Percentiles rank a stretch among this genome's conserved stretches.
These are phyloP conservation scores for Eira barbara DNA, from an alignment of 2,113 vertebrate species.

Conservation along the genomic window DNA sequence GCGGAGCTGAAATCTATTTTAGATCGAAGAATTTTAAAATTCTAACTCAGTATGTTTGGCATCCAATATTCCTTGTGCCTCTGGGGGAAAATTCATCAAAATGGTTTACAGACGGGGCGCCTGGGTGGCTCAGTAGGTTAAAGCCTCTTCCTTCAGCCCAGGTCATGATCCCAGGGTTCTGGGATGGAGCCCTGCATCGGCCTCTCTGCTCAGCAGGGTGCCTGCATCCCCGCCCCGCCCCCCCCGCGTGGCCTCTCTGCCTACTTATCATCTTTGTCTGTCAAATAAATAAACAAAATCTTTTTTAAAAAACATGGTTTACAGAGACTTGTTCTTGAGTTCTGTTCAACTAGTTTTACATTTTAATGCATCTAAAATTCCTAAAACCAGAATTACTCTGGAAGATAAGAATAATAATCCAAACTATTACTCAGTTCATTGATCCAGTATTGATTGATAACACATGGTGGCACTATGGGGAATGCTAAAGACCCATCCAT, in stretches of 20 bases:
- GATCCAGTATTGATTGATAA: background rate
- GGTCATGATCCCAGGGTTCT: no score
- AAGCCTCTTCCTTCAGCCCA: no score
- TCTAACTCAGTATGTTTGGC: background rate
- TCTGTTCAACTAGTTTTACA: background rate
- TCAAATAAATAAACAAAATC: no score
- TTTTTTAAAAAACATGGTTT: no score
- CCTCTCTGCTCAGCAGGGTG: no score
- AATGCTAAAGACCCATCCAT: background rate
- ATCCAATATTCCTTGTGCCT: background rate
- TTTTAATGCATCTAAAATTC: slow-evolving; percentile 10
- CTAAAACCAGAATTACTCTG: background rate
- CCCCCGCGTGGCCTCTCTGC: no score
- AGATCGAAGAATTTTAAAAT: background rate
- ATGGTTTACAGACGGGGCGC: background rate
- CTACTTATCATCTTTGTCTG: no score
- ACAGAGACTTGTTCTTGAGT: background rate
- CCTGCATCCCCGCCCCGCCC: no score
- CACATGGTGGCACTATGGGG: no score
- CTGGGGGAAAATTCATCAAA: background rate
- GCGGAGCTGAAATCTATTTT: background rate
- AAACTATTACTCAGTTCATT: background rate
- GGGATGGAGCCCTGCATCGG: no score
- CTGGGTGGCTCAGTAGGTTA: no score
- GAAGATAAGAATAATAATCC: background rate